These are phyloP conservation scores for Sinocyclocheilus grahami DNA, from an alignment of 2,113 vertebrate genomes.

Conservation along the genomic window DNA sequence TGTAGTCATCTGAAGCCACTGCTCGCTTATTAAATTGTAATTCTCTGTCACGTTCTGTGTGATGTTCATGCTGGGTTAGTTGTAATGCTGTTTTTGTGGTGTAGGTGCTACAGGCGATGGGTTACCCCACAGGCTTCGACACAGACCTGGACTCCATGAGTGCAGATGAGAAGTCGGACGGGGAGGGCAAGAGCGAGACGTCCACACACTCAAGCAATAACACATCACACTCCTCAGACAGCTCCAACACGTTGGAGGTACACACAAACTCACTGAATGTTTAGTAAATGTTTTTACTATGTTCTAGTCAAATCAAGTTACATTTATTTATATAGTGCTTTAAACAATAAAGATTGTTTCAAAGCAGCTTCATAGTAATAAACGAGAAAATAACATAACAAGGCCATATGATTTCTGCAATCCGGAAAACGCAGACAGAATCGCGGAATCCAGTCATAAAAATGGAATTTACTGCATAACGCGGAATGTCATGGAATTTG, in stretches of 20 bases:
- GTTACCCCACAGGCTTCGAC: slow-evolving; percentile 96
- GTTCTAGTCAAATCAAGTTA: neutral
- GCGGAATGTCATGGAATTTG: no score
- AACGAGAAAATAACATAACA: neutral
- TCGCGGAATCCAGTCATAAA: no score
- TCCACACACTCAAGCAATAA: slow-evolving; percentile 96
- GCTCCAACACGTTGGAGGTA: slow-evolving; percentile 96
- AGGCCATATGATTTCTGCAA: no score
- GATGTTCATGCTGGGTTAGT: neutral
- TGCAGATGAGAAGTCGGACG: slow-evolving; percentile 97
- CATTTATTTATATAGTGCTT: neutral
- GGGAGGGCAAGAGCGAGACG: slow-evolving; percentile 94
- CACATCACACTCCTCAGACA: slow-evolving; percentile 89
- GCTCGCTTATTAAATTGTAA: neutral
- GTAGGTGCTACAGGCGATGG: slow-evolving; percentile 97
- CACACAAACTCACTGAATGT: neutral
- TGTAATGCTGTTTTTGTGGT: slow-evolving; percentile 5
- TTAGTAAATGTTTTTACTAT: neutral
- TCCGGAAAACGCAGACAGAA: no score
- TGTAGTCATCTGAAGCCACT: neutral
- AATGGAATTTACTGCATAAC: no score
- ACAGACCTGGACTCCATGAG: slow-evolving; percentile 94
- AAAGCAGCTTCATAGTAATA: neutral
- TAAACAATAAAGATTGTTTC: neutral
- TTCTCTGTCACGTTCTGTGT: neutral